Conservation (phyloP, 2,797 vertebrate species). For the Enteromius anoplus region DNA sequence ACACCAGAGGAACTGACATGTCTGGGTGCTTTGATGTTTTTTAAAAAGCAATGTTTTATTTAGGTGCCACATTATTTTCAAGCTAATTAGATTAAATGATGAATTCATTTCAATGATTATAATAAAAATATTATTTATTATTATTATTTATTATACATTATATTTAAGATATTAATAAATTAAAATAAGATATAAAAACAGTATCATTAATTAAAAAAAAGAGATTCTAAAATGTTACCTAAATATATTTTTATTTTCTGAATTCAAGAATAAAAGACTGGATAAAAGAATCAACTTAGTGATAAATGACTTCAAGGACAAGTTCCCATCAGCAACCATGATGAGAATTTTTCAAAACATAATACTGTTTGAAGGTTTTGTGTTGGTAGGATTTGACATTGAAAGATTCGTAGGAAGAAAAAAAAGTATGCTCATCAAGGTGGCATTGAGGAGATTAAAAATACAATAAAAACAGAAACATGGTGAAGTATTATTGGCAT, state of each 20-base stretch:
- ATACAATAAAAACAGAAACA: background rate
- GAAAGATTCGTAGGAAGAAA: background rate
- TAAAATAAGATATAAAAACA: background rate
- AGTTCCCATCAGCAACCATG: background rate
- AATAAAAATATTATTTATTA: background rate
- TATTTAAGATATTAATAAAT: background rate
- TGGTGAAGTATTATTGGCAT: background rate
- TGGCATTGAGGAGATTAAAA: background rate
- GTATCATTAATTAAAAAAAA: background rate
- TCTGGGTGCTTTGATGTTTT: constrained; percentile 35
- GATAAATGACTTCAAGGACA: background rate
- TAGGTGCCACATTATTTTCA: background rate
- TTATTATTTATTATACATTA: too few relatives aligned
- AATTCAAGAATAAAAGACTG: constrained; percentile 4
- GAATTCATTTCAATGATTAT: background rate
- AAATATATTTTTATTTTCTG: background rate
- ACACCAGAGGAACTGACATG: constrained; percentile 25
- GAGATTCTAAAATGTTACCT: background rate
- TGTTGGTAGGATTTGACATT: background rate
- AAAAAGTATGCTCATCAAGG: background rate
- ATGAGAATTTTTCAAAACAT: background rate
- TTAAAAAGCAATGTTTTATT: background rate
- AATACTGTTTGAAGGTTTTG: background rate
- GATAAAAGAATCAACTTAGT: background rate
- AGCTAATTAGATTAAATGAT: background rate